Percentiles rank a stretch among this genome's conserved stretches.
Conservation (phyloP, 2,888 invertebrate species). For the Halictus ligatus region DNA sequence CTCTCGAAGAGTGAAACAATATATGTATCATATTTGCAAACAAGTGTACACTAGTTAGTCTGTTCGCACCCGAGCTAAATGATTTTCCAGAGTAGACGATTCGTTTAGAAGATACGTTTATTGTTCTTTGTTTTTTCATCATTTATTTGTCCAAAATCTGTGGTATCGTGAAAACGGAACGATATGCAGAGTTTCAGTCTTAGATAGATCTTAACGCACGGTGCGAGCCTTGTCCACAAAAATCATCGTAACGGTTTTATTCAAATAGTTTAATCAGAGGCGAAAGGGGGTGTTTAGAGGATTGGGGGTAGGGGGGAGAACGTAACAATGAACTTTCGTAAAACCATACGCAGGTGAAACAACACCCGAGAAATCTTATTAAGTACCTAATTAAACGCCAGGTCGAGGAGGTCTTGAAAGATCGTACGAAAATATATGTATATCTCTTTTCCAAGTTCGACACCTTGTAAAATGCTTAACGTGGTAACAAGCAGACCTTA, state of each 20-base stretch:
- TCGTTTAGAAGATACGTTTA: conserved; percentile 43
- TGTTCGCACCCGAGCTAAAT: background rate
- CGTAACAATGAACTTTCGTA: conserved; percentile 47
- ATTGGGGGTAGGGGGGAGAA: background rate
- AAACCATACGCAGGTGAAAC: conserved; percentile 46
- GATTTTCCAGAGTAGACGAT: background rate
- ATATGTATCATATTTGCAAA: background rate
- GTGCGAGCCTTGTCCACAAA: conserved; percentile 25
- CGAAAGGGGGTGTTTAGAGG: background rate
- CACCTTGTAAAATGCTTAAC: conserved; percentile 25
- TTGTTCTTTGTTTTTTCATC: conserved; percentile 23
- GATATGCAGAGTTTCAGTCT: conserved; percentile 76
- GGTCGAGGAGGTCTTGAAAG: conserved; percentile 42
- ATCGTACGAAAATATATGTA: conserved; percentile 61
- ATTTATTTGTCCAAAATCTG: conserved; percentile 59
- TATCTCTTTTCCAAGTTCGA: conserved; percentile 41
- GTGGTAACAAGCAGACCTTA: conserved; percentile 45
- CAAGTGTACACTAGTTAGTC: background rate
- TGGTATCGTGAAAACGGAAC: conserved; percentile 61
- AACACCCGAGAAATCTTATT: conserved; percentile 35
- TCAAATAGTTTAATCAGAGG: background rate
- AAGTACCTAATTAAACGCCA: conserved; percentile 37
- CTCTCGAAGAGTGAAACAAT: background rate
- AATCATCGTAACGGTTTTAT: conserved; percentile 32
- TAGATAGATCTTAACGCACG: conserved; percentile 61